Evolutionary conservation across 1,140 invertebrate species (phyloP).

Genomic region (Brachionus sp.): DNA sequence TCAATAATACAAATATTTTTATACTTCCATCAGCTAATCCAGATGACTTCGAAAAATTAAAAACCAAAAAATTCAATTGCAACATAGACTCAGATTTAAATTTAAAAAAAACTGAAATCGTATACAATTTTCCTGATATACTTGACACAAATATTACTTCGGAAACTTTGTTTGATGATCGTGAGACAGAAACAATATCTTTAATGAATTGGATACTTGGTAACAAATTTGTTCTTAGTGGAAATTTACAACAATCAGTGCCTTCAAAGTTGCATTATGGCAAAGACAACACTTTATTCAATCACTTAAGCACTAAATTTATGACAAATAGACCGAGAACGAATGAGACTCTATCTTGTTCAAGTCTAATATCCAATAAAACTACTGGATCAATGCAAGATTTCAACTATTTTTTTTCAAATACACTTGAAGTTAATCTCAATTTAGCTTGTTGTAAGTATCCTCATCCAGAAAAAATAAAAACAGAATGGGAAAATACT

Average conservation of each 20-base stretch:
- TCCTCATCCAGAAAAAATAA: constrained; percentile 61
- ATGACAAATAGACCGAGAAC: background rate
- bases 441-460: constrained; percentile 96
- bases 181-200: constrained; percentile 84
- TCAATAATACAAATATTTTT: constrained; percentile 73
- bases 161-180: constrained; percentile 63
- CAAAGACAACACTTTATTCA: background rate
- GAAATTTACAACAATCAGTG: constrained; percentile 90
- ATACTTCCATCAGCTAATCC: constrained; percentile 83
- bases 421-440: constrained; percentile 95
- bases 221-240: constrained; percentile 87
- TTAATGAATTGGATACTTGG: constrained; percentile 87
- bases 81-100: constrained; percentile 65
- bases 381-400: constrained; percentile 82
- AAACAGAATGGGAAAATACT: constrained; percentile 43
- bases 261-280: constrained; percentile 59
- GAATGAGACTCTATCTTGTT: background rate
- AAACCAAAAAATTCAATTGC: background rate
- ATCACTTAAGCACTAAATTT: background rate
- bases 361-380: background rate
- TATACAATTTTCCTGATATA: constrained; percentile 90
- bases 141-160: constrained; percentile 64
- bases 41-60: constrained; percentile 60
- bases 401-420: constrained; percentile 94
- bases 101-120: constrained; percentile 78